Percentiles rank a stretch among this genome's conserved stretches.
Conservation (phyloP, 2,888 invertebrate genomes). For the Oscheius sp. region DNA sequence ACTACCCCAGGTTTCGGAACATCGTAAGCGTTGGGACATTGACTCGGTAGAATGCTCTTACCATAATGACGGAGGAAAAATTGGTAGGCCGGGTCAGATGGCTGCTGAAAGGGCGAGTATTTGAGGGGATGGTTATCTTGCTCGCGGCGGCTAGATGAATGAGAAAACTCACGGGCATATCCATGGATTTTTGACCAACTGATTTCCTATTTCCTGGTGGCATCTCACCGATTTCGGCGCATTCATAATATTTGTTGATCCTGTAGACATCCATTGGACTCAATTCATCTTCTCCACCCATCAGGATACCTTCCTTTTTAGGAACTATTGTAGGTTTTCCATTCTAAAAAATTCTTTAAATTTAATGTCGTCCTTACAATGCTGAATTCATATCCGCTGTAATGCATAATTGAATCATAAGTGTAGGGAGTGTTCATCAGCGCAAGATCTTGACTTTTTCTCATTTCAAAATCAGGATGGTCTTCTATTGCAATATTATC, state of each 20-base stretch:
- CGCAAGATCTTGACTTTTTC: neutral
- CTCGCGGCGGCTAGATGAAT: too few species aligned
- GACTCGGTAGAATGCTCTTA: too few species aligned
- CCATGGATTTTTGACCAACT: neutral
- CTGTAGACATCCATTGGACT: conserved; percentile 5
- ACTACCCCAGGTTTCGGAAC: neutral
- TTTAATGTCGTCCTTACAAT: neutral
- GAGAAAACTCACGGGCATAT: neutral
- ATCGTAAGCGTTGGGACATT: conserved; percentile 11
- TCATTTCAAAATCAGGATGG: conserved; percentile 12
- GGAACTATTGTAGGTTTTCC: conserved; percentile 10
- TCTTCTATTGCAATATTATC: neutral
- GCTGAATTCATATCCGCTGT: neutral
- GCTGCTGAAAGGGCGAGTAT: too few species aligned
- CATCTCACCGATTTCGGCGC: neutral
- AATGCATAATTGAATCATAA: conserved; percentile 27
- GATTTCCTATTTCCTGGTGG: neutral
- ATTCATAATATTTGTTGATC: conserved; percentile 21
- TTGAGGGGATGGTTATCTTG: too few species aligned
- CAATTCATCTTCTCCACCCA: conserved; percentile 9
- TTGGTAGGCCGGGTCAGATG: neutral
- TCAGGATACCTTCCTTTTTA: neutral
- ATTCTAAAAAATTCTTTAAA: neutral
- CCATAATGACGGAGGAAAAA: too few species aligned
- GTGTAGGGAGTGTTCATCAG: conserved; percentile 18